These are phyloP conservation scores for Saccostrea glomerata DNA, from an alignment of 1,140 invertebrate genomes.

Conservation along the genomic window DNA sequence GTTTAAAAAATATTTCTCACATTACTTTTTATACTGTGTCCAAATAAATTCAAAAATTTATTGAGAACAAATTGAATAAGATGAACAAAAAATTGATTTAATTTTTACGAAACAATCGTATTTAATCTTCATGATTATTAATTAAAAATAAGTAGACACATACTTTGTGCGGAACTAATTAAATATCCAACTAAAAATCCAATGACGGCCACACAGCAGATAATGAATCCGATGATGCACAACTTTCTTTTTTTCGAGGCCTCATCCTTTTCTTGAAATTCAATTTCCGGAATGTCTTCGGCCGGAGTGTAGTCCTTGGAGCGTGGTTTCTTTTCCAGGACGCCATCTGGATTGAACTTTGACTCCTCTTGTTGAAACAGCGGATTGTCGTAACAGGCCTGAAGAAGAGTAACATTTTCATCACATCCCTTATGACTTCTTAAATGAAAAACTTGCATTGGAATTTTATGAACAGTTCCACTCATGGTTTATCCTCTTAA, in stretches of 20 bases:
- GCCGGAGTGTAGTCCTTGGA: conserved; percentile 60
- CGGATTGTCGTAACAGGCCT: conserved; percentile 73
- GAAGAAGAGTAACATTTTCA: conserved; percentile 69
- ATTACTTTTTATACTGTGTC: no score
- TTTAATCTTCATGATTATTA: not conserved
- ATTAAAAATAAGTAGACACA: not conserved
- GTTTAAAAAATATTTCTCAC: no score
- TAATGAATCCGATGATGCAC: conserved; percentile 15
- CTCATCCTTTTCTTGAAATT: conserved; percentile 45
- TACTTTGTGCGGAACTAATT: conserved; percentile 26
- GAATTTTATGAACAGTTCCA: conserved; percentile 35
- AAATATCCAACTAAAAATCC: conserved; percentile 38
- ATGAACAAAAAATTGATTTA: not conserved
- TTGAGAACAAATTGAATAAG: not conserved
- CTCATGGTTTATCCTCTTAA: conserved; percentile 11
- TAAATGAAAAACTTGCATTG: conserved; percentile 44
- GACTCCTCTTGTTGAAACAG: conserved; percentile 66
- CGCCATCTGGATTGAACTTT: conserved; percentile 45
- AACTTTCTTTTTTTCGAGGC: not conserved
- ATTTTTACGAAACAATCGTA: no score
- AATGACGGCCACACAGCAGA: conserved; percentile 37
- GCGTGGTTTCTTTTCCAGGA: conserved; percentile 40
- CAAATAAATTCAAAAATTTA: not conserved
- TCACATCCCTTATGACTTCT: conserved; percentile 55
- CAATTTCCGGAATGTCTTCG: conserved; percentile 40